A percentile compares a stretch with the other conserved stretches of the same genome.
phyloP scores from a whole-genome alignment of 2,113 vertebrate genomes.

The Abramis brama region DNA sequence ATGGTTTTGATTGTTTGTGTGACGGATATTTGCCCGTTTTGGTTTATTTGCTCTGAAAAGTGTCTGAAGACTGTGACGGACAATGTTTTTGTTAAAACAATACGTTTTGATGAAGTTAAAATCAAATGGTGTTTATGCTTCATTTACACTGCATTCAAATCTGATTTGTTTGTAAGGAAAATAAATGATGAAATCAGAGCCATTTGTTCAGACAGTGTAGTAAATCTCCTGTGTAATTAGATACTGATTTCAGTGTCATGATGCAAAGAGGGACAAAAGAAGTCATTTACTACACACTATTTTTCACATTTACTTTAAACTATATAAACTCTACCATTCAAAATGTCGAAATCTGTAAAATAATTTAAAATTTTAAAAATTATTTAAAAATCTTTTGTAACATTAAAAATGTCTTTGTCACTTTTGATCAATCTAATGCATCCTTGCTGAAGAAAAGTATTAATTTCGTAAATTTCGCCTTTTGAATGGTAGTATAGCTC shows the following conservation, averaged over 20 bases:
- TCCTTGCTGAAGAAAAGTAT: too few relatives aligned
- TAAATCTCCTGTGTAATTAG: not conserved
- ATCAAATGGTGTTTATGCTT: not conserved
- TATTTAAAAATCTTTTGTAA: not conserved
- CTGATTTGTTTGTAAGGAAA: not conserved
- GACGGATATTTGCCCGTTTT: not conserved
- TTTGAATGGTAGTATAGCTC: not conserved
- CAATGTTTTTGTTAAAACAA: not conserved
- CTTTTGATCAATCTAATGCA: not conserved
- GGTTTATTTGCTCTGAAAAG: not conserved
- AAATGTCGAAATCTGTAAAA: too few relatives aligned
- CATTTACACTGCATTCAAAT: not conserved
- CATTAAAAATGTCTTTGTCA: not conserved
- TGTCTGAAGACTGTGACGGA: too few relatives aligned
- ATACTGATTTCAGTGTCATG: not conserved
- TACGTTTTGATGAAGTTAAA: not conserved
- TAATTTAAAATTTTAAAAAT: too few relatives aligned
- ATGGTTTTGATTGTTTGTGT: not conserved
- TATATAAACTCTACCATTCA: too few relatives aligned
- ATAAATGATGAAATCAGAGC: not conserved
- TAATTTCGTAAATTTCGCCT: not conserved
- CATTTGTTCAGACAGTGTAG: not conserved
- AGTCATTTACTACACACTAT: too few relatives aligned
- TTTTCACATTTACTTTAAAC: too few relatives aligned
- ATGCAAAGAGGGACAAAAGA: not conserved